phyloP scores from a whole-genome alignment of 92 coral and sea anemone genomes.

The Nematostella vectensis region DNA sequence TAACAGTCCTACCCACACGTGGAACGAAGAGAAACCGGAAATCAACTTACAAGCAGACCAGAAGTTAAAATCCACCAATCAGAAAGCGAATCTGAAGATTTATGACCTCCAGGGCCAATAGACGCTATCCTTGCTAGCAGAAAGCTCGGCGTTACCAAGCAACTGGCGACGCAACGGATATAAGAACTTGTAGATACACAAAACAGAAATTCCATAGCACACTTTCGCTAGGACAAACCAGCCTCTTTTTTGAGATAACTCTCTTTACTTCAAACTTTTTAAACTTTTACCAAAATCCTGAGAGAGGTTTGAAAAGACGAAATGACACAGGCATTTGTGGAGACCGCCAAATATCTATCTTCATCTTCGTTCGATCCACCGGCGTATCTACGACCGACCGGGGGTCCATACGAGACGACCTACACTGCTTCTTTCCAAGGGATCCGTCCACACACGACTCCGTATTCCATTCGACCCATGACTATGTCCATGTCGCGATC shows the following conservation, averaged over 20 bases:
- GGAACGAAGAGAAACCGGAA: slow-evolving; percentile 19
- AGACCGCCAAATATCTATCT: slow-evolving; percentile 73
- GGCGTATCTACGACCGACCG: slow-evolving; percentile 71
- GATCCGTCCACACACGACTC: slow-evolving; percentile 60
- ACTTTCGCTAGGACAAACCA: not conserved
- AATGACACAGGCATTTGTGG: slow-evolving; percentile 77
- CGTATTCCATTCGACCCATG: slow-evolving; percentile 30
- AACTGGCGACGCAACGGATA: slow-evolving; percentile 81
- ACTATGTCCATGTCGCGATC: slow-evolving; percentile 51
- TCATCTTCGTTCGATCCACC: slow-evolving; percentile 92
- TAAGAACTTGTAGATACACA: slow-evolving; percentile 55
- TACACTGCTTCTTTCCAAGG: slow-evolving; percentile 78
- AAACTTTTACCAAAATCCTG: slow-evolving; percentile 3
- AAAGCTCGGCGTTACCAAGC: slow-evolving; percentile 43
- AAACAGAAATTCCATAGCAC: slow-evolving; percentile 61
- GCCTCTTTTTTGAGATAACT: not conserved
- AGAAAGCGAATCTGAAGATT: slow-evolving; percentile 8
- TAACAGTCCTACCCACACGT: slow-evolving; percentile 18
- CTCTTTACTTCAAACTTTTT: slow-evolving; percentile 8
- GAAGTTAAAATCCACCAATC: slow-evolving; percentile 40
- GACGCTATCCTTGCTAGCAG: slow-evolving; percentile 15
- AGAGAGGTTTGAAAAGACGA: slow-evolving; percentile 8
- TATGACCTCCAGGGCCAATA: slow-evolving; percentile 20
- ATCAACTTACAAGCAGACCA: slow-evolving; percentile 12
- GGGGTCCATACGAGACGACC: slow-evolving; percentile 92